Base-by-base conservation (phyloP, 2,888 invertebrate species). In the Mactromeris polynyma region DNA sequence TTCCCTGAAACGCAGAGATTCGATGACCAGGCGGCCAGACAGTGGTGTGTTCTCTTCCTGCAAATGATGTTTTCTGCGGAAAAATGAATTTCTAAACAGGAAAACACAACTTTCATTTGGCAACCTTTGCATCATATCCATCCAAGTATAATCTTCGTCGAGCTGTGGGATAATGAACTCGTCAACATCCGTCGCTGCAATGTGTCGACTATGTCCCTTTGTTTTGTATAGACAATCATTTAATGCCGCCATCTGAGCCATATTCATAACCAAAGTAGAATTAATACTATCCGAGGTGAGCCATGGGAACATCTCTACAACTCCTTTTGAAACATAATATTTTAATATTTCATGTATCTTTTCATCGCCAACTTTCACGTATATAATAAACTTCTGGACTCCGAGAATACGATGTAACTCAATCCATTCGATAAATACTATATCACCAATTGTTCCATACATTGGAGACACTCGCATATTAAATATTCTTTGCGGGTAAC, bases 181-280 rank as follows among this genome's bases (percentile, higher is more conserved):
- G 84, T 96, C 96, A 26, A 96, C 79, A 88, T 96, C 96, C 64
- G 94, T 89, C 85, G 94, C 95, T 9, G 95, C 95, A 17, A 96
- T 81, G 85, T 94, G 95, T 36, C 93, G 84, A 54, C 93, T 93
- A 38, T 85, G 40, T 80, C 93, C 85, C 91, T 93, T 92, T 82
- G 93, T 90, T 51, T 96, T 90, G 88, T 95, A 95, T 2, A 96
- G 91, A 89, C 96, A 96, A 91, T 96, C 96, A 90, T 96, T 96
- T 86, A 96, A 93, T 9, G 96, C 94, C 11, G 95, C 92, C 73
- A 96, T 88, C 87, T 96, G 96, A 1, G 94, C 96, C 88, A 95
- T 94, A 89, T 96, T 96, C 94, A 96, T 96, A 17, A 96, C 93
- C 11, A 90, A 87, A 92, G 92, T 91, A 0, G 90, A 93, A 26